Conservation (phyloP, 53 echinoderm and acorn worm genomes). For the Apostichopus leukothele region DNA sequence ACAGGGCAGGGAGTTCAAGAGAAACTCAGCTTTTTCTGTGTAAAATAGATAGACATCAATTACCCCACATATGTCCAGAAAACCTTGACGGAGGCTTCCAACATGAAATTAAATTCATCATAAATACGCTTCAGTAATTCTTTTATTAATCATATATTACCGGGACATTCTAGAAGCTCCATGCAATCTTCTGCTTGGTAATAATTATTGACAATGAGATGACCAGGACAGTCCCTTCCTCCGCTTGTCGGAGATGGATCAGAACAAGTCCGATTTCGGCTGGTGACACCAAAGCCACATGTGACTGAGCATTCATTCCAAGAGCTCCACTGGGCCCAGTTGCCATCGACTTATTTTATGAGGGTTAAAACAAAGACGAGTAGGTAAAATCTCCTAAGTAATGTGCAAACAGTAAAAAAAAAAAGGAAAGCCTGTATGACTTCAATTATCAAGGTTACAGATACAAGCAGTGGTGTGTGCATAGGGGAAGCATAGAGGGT, state of each 20-base stretch:
- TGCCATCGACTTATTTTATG: conserved; percentile 65
- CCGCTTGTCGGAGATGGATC: conserved; percentile 69
- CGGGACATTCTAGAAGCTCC: conserved; percentile 75
- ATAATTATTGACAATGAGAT: conserved; percentile 47
- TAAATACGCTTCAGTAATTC: too few species aligned
- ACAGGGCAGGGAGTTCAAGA: too few species aligned
- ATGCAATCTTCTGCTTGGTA: conserved; percentile 69
- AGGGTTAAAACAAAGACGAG: background rate
- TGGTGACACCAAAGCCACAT: conserved; percentile 73
- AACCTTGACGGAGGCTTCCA: too few species aligned
- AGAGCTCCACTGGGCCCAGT: conserved; percentile 88
- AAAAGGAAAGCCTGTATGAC: background rate
- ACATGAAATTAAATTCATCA: too few species aligned
- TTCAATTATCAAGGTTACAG: too few species aligned
- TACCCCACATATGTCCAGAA: too few species aligned
- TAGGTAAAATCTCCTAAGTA: too few species aligned
- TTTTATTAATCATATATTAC: conserved; percentile 17
- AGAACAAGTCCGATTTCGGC: conserved; percentile 65
- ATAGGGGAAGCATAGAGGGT: too few species aligned
- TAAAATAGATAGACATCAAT: too few species aligned
- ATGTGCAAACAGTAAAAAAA: too few species aligned
- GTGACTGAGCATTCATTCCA: conserved; percentile 84
- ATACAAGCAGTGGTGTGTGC: too few species aligned
- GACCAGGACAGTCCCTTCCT: conserved; percentile 68
- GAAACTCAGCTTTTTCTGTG: too few species aligned